phyloP scores from a whole-genome alignment of 2,797 vertebrate genomes.

The Poecilia gillii region DNA sequence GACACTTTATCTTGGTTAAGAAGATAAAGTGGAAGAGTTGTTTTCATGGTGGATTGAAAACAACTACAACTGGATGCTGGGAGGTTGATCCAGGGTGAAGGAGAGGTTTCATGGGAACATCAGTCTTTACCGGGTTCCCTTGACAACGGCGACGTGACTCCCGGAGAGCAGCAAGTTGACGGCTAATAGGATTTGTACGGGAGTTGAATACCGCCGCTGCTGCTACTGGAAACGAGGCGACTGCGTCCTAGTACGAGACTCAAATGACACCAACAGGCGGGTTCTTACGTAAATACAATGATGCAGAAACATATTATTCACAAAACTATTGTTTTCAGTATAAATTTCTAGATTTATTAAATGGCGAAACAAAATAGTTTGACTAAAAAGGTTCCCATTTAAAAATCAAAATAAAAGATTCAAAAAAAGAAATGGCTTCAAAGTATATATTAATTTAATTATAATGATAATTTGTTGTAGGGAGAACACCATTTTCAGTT shows the following conservation, averaged over 20 bases:
- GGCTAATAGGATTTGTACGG: conserved; percentile 78
- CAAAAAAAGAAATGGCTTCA: not conserved
- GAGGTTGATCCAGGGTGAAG: conserved; percentile 18
- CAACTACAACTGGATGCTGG: not conserved
- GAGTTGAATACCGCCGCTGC: conserved; percentile 59
- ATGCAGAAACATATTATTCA: not conserved
- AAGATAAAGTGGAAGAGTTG: too few relatives aligned
- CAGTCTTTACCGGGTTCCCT: conserved; percentile 69
- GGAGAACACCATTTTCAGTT: not conserved
- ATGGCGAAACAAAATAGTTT: not conserved
- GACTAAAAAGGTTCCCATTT: not conserved
- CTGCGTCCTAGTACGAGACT: conserved; percentile 16
- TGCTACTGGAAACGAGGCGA: conserved; percentile 58
- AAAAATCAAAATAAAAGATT: not conserved
- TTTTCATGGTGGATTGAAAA: not conserved
- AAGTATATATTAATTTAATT: not conserved
- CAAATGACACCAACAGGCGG: conserved; percentile 31
- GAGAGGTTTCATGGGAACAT: conserved; percentile 34
- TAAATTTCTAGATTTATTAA: not conserved
- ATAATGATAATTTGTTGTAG: not conserved
- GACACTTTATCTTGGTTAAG: not conserved
- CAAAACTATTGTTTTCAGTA: not conserved
- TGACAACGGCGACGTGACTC: conserved; percentile 80
- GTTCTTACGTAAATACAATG: not conserved
- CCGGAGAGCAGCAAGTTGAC: conserved; percentile 72